Conservation (phyloP, 2,113 vertebrate genomes). For the Vidua macroura region DNA sequence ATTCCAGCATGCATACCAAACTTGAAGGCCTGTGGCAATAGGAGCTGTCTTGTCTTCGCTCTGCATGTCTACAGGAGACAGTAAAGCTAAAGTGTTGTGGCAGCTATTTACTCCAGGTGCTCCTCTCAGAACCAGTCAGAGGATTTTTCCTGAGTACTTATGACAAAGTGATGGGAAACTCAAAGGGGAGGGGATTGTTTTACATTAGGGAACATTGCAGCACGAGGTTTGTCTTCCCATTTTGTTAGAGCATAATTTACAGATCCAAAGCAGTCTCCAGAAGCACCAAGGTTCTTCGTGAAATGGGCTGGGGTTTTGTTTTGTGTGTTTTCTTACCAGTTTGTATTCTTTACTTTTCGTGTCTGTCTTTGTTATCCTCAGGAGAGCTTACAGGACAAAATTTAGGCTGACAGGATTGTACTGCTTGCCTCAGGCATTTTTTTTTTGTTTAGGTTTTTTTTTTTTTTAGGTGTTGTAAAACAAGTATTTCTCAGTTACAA, state of each 20-base stretch:
- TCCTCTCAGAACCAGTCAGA: not conserved
- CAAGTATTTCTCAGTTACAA: constrained; percentile 64
- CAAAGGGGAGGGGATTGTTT: not conserved
- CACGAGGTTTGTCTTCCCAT: not conserved
- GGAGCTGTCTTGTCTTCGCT: constrained; percentile 12
- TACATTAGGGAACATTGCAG: not conserved
- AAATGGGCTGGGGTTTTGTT: not conserved
- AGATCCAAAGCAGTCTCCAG: constrained; percentile 50
- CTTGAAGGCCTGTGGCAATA: constrained; percentile 1
- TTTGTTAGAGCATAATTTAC: not conserved
- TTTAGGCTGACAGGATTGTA: constrained; percentile 50
- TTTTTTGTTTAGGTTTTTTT: not conserved
- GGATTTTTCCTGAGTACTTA: constrained; percentile 14
- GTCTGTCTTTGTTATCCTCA: constrained; percentile 54
- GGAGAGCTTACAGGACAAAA: constrained; percentile 34
- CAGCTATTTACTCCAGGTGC: not conserved
- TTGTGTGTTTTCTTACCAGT: constrained; percentile 1
- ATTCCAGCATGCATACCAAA: constrained; percentile 33
- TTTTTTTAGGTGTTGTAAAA: constrained; percentile 40
- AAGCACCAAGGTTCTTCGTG: not conserved
- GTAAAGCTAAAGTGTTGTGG: not conserved
- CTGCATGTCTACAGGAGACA: not conserved
- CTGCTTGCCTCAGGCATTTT: constrained; percentile 32
- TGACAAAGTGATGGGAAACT: not conserved
- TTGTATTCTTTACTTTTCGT: constrained; percentile 45